Evolutionary conservation across 2,888 invertebrate species (phyloP), one percentile per base, ranked within the genome.

Genomic region (Stegana nigrithorax): DNA sequence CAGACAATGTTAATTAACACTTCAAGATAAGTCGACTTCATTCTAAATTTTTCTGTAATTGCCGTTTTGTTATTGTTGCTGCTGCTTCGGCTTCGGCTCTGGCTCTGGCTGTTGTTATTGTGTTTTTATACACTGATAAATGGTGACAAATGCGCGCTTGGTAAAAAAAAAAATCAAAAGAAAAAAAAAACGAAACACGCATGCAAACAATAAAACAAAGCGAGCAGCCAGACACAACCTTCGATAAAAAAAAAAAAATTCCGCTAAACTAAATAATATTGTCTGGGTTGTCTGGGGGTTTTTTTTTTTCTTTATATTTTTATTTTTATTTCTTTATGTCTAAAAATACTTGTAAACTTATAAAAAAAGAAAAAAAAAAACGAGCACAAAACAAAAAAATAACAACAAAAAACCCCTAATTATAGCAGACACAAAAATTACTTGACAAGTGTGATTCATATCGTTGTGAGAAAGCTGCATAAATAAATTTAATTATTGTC

Each of bases 1-100:
- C 74, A 80, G 77, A 77, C 78, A 78, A 74, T 72, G 77, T 80
- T 78, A 78, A 80, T 78, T 78, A 78, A 73, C 76, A 78, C 77
- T 78, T 78, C 66, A 73, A 74, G 75, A 75, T 77, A 75, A 77
- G 77, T 77, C 77, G 78, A 74, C 79, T 75, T 12, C 21, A 36
- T n/a, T 39, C 8, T 2, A 39, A 39, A n/a, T 39, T 39, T 39
- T 17, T 32, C 10, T 19, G 42, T 51, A 56, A 59, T 57, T 69
- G 60, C 62, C 57, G 64, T 64, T 25, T 10, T 10, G 19, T 50
- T 50, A 7, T 50, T 59, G n/a, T 50, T 32, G 36, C 17, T 36
- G 36, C n/a, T 36, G 55, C 66, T 47, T 61, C 66, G 65, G 51
- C 42, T 36, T 1, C 36, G 59, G 60, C 50, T 61, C 63, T 64